These are phyloP conservation scores for Carettochelys insculpta DNA, from an alignment of 2,113 vertebrate genomes.

Conservation along the genomic window DNA sequence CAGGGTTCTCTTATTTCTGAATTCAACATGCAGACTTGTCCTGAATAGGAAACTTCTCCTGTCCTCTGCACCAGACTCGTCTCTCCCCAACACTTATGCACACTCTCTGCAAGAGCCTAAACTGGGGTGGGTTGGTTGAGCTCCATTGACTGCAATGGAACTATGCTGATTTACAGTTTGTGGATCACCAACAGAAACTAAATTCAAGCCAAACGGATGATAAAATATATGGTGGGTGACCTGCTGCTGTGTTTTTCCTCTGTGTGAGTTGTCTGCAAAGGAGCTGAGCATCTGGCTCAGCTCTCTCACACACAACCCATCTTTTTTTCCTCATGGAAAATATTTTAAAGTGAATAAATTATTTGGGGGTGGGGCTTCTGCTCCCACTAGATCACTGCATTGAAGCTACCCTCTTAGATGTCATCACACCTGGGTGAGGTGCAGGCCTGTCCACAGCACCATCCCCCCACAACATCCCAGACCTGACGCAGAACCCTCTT, in stretches of 20 bases:
- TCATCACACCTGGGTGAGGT: not conserved
- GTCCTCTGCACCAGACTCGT: not conserved
- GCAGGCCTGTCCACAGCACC: not conserved
- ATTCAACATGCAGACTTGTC: not conserved
- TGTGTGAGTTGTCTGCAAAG: not conserved
- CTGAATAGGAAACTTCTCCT: not conserved
- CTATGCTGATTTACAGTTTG: not conserved
- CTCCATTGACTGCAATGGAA: not conserved
- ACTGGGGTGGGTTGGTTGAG: not conserved
- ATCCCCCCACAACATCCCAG: not conserved
- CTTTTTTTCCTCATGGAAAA: not conserved
- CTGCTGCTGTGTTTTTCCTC: not conserved
- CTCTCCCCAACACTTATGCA: not conserved
- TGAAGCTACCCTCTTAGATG: not conserved
- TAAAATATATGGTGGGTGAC: not conserved
- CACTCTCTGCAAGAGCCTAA: not conserved
- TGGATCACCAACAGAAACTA: not conserved
- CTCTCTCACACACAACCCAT: not conserved
- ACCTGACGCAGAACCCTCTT: not conserved
- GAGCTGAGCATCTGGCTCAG: not conserved
- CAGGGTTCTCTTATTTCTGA: constrained; percentile 19
- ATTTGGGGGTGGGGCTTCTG: not conserved
- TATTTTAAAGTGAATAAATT: not conserved
- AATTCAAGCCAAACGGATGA: not conserved
- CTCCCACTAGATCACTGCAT: not conserved